Conservation (phyloP, 2,888 invertebrate genomes). For the Latheticus oryzae region DNA sequence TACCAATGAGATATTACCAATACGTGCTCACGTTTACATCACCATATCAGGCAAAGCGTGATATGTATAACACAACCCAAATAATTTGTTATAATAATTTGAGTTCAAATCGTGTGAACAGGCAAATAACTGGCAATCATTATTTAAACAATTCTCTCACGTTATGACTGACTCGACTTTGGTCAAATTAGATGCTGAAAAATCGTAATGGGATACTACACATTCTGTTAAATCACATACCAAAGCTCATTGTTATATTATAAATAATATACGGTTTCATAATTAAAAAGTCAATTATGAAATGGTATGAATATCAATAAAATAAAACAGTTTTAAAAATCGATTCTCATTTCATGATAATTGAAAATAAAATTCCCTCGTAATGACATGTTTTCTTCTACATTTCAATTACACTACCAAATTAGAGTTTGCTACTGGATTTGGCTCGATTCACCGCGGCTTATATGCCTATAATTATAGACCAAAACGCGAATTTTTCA, state of each 20-base stretch:
- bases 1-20: conserved; percentile 56
- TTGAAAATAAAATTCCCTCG: conserved; percentile 26
- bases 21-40: conserved; percentile 62
- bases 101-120: conserved; percentile 64
- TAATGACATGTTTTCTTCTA: conserved; percentile 38
- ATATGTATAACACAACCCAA: conserved; percentile 65
- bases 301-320: too few relatives aligned
- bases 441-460: conserved; percentile 53
- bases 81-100: conserved; percentile 65
- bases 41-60: conserved; percentile 62
- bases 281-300: too few relatives aligned
- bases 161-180: too few relatives aligned
- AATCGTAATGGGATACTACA: too few relatives aligned
- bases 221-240: too few relatives aligned
- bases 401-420: conserved; percentile 50
- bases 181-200: too few relatives aligned
- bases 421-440: conserved; percentile 55
- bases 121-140: conserved; percentile 51
- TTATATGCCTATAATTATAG: conserved; percentile 51
- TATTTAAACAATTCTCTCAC: conserved; percentile 45
- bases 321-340: too few relatives aligned
- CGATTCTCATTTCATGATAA: too few relatives aligned
- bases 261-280: too few relatives aligned
- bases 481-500: conserved; percentile 48
- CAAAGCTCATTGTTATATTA: too few relatives aligned